Evolutionary conservation across 2,797 vertebrate genomes (phyloP).

Genomic region (Columba guinea): DNA sequence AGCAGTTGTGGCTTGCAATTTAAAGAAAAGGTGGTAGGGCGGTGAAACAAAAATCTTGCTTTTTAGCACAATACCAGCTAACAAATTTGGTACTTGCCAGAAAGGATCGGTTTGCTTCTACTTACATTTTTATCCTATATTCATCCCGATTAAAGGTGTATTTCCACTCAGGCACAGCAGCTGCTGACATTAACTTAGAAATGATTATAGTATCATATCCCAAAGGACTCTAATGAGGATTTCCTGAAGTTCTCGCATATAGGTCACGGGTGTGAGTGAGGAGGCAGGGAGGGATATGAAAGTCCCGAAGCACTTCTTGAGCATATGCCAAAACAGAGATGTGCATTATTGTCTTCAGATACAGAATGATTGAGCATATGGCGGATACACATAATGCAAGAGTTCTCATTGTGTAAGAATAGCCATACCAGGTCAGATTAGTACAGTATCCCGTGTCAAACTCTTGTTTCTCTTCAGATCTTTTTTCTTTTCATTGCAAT

Average conservation of each 20-base stretch:
- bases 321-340: neutral
- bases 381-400: neutral
- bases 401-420: neutral
- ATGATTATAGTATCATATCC: slow-evolving; percentile 13
- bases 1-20: neutral
- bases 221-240: slow-evolving; percentile 53
- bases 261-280: slow-evolving; percentile 34
- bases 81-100: neutral
- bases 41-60: neutral
- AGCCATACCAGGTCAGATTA: neutral
- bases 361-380: slow-evolving; percentile 24
- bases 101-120: neutral
- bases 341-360: slow-evolving; percentile 32
- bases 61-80: neutral
- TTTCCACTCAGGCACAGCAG: neutral
- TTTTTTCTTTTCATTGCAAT: neutral
- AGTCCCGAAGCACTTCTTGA: neutral
- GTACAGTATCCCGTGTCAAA: neutral
- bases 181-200: slow-evolving; percentile 9
- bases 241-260: slow-evolving; percentile 47
- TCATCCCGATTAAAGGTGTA: neutral
- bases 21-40: neutral
- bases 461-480: neutral
- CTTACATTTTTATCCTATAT: neutral
- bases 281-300: neutral